A percentile compares a stretch with the other conserved stretches of the same genome.
Evolutionary conservation across 2,113 vertebrate genomes (phyloP).

Genomic region (Pelobates fuscus): DNA sequence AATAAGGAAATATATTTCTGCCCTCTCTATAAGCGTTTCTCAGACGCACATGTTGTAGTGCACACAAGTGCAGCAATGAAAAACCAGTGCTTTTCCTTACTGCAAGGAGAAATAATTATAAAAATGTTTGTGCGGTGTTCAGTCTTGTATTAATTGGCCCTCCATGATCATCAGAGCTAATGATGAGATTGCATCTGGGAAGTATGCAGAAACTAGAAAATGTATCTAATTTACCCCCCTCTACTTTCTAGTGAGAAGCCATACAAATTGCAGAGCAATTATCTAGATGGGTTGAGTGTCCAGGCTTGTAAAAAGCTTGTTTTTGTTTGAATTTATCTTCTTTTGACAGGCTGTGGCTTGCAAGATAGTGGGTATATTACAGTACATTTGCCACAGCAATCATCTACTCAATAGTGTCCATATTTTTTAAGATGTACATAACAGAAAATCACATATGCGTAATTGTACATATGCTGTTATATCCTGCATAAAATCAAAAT

Average conservation of each 20-base stretch:
- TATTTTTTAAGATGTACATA: too few relatives aligned
- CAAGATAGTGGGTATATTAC: too few relatives aligned
- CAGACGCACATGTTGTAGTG: constrained; percentile 45
- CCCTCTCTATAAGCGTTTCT: constrained; percentile 59
- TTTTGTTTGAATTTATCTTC: background rate
- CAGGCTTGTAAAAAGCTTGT: background rate
- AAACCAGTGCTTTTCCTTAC: constrained; percentile 5
- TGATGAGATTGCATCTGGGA: constrained; percentile 36
- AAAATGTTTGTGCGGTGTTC: constrained; percentile 51
- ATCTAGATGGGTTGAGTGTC: background rate
- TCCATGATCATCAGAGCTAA: constrained; percentile 54
- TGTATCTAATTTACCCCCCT: background rate
- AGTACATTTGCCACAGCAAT: too few relatives aligned
- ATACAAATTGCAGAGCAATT: constrained; percentile 3
- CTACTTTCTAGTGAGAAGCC: background rate
- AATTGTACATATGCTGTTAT: too few relatives aligned
- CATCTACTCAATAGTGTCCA: too few relatives aligned
- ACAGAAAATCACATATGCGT: too few relatives aligned
- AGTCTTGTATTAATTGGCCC: constrained; percentile 54
- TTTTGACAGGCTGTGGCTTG: background rate
- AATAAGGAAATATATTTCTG: constrained; percentile 40
- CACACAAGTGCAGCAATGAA: constrained; percentile 6
- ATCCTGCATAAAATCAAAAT: too few relatives aligned
- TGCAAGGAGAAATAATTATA: constrained; percentile 54
- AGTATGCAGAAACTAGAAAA: background rate